Conservation (phyloP, 2,797 vertebrate genomes). For the Todus mexicanus region DNA sequence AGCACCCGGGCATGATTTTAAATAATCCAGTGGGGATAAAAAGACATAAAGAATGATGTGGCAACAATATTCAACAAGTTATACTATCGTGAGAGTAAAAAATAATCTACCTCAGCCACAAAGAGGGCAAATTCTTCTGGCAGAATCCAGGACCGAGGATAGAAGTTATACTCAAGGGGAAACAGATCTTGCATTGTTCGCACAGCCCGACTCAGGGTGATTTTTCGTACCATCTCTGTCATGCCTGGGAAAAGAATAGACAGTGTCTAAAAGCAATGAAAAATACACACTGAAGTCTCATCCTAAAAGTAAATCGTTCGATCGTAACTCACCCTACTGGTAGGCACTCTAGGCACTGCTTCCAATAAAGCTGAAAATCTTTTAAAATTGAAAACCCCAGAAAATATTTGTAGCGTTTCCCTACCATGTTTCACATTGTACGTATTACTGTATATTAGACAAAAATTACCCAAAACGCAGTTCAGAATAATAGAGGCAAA, state of each 20-base stretch:
- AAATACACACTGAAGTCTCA: not conserved
- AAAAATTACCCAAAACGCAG: not conserved
- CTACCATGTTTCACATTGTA: not conserved
- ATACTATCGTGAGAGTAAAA: not conserved
- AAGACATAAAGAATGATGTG: not conserved
- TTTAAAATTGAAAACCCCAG: not conserved
- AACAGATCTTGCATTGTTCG: constrained; percentile 93
- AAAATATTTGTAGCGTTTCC: not conserved
- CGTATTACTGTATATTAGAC: not conserved
- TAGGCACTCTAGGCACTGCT: not conserved
- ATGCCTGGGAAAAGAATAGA: constrained; percentile 81
- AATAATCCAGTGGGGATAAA: not conserved
- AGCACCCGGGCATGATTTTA: not conserved
- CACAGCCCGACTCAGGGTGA: constrained; percentile 92
- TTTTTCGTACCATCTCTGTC: constrained; percentile 93
- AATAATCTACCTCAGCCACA: constrained; percentile 80
- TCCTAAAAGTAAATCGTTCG: not conserved
- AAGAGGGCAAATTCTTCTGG: constrained; percentile 93
- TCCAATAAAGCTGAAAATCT: not conserved
- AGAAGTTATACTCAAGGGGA: constrained; percentile 96
- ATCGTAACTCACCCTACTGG: not conserved
- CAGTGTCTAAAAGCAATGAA: not conserved
- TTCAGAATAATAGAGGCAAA: not conserved
- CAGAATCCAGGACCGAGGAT: constrained; percentile 96
- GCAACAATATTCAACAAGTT: not conserved